Evolutionary conservation across 2,797 vertebrate genomes (phyloP).

Genomic region (Pipistrellus pipistrellus): DNA sequence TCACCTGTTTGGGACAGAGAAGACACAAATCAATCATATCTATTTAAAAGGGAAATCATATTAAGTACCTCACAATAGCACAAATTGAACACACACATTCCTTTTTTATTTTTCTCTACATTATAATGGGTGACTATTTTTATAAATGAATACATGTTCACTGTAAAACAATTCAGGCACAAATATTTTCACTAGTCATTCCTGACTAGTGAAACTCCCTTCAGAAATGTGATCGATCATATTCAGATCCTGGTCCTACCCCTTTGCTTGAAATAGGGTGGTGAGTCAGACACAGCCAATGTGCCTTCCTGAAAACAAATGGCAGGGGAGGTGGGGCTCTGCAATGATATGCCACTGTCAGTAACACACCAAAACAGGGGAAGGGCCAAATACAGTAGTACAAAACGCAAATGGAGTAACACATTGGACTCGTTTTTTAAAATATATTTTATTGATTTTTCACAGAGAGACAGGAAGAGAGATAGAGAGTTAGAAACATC

Average conservation of each 20-base stretch:
- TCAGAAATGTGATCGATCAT: background rate
- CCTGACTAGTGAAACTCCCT: background rate
- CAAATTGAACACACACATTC: background rate
- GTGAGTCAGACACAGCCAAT: background rate
- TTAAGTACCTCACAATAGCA: background rate
- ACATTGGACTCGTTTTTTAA: background rate
- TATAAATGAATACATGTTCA: background rate
- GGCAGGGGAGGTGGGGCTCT: background rate
- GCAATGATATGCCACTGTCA: background rate
- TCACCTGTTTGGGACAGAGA: background rate
- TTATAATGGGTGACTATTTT: background rate
- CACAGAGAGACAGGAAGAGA: too few species aligned
- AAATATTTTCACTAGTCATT: background rate
- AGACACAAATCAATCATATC: background rate
- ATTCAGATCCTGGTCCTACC: background rate
- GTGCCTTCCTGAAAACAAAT: background rate
- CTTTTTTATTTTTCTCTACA: background rate
- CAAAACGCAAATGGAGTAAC: background rate
- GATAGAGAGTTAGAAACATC: too few species aligned
- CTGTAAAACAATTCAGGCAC: background rate
- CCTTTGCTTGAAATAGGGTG: background rate
- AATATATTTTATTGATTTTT: too few species aligned
- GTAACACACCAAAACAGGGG: background rate
- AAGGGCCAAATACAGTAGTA: background rate
- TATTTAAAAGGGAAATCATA: constrained; percentile 26